These are phyloP conservation scores for Equus quagga DNA, from an alignment of 2,113 vertebrate genomes.

Conservation along the genomic window DNA sequence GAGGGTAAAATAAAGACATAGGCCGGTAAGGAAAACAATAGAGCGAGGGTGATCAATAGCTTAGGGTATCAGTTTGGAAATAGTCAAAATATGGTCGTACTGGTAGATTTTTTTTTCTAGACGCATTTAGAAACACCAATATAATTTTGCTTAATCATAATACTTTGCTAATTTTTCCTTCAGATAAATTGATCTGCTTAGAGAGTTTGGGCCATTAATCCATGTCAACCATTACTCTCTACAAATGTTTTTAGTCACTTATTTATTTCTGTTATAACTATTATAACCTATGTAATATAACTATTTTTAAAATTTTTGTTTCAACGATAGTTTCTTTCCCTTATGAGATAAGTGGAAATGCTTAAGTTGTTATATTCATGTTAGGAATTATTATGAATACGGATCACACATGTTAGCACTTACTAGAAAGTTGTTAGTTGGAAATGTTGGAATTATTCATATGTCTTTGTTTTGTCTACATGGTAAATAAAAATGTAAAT, in stretches of 20 bases:
- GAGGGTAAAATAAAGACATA: background rate
- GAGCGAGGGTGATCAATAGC: background rate
- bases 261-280: background rate
- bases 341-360: conserved; percentile 5
- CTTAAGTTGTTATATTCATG: background rate
- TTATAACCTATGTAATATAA: background rate
- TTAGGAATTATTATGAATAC: background rate
- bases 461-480: background rate
- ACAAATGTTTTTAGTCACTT: background rate
- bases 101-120: background rate
- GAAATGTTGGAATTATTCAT: conserved; percentile 8
- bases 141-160: background rate
- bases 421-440: background rate
- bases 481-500: background rate
- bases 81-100: background rate
- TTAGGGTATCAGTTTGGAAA: background rate
- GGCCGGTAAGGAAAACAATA: background rate
- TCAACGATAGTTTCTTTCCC: conserved; percentile 22
- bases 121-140: background rate
- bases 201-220: background rate
- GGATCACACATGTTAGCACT: background rate
- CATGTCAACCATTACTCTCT: background rate
- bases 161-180: background rate
- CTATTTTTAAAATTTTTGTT: conserved; percentile 8
- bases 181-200: conserved; percentile 3